phyloP scores from a whole-genome alignment of 2,113 vertebrate genomes.

The Pedetes capensis region DNA sequence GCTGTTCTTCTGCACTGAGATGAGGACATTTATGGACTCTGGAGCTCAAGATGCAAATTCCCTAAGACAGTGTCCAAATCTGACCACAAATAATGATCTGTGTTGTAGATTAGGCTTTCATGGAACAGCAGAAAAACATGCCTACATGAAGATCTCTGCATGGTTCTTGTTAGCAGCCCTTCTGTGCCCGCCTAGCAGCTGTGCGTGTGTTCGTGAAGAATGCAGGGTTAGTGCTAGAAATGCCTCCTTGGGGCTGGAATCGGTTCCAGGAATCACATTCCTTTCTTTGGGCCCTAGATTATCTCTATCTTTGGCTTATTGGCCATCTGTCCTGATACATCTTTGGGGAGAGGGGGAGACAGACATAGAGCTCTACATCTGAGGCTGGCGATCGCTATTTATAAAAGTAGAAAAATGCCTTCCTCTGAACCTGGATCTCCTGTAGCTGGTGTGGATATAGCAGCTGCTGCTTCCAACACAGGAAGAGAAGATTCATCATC shows the following conservation, averaged over 20 bases:
- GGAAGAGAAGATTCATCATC: background rate
- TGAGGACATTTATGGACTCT: background rate
- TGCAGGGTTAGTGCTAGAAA: background rate
- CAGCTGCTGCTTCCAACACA: background rate
- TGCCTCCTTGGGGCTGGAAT: background rate
- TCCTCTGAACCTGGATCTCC: background rate
- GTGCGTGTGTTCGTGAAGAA: background rate
- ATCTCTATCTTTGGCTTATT: constrained; percentile 61
- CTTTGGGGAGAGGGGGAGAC: constrained; percentile 26
- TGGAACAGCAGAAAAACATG: background rate
- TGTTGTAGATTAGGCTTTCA: background rate
- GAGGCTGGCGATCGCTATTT: background rate
- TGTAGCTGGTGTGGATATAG: background rate
- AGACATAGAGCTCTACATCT: constrained; percentile 13
- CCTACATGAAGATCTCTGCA: background rate
- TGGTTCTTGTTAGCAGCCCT: background rate
- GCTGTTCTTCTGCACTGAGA: background rate
- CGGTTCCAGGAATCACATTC: background rate
- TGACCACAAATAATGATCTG: background rate
- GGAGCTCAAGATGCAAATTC: background rate
- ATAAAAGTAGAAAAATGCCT: constrained; percentile 21
- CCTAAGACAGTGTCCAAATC: background rate
- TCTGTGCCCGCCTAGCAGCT: background rate
- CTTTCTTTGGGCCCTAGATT: constrained; percentile 49
- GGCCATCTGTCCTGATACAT: constrained; percentile 67